These are phyloP conservation scores for Plagodis dolabraria DNA, from an alignment of 2,888 invertebrate genomes.

Conservation along the genomic window DNA sequence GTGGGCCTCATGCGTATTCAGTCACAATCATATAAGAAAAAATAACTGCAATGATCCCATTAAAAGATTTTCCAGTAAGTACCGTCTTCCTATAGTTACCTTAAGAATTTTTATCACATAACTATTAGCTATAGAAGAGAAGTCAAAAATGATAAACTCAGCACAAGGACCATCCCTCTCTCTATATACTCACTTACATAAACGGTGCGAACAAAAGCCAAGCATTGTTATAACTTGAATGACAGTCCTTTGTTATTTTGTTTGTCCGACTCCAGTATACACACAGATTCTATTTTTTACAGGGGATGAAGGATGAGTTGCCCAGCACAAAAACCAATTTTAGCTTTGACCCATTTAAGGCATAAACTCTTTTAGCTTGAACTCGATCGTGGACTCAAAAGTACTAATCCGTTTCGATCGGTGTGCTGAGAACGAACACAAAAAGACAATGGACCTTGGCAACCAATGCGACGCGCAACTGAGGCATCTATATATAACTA, in stretches of 20 bases:
- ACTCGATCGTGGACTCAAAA: conserved; percentile 10
- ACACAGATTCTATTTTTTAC: conserved; percentile 40
- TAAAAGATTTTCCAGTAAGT: too few relatives aligned
- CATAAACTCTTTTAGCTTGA: conserved; percentile 37
- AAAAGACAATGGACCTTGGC: conserved; percentile 11
- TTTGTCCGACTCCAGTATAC: conserved; percentile 45
- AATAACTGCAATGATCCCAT: too few relatives aligned
- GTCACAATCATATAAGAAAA: too few relatives aligned
- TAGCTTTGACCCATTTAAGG: conserved; percentile 30
- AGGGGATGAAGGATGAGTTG: conserved; percentile 37
- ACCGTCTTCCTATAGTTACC: too few relatives aligned
- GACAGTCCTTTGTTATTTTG: conserved; percentile 51
- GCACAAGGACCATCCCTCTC: background rate
- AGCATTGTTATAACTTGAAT: conserved; percentile 39
- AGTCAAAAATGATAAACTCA: too few relatives aligned
- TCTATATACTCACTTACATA: background rate
- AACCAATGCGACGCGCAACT: conserved; percentile 4
- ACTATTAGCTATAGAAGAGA: too few relatives aligned
- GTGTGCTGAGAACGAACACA: conserved; percentile 2
- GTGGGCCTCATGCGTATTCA: too few relatives aligned
- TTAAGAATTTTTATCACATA: too few relatives aligned
- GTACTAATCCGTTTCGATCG: conserved; percentile 13
- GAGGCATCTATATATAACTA: conserved; percentile 3
- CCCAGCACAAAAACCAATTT: conserved; percentile 40
- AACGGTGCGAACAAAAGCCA: conserved; percentile 42